A percentile compares a stretch with the other conserved stretches of the same genome.
phyloP scores from a whole-genome alignment of 2,888 invertebrate genomes.

The Sipunculus nudus region DNA sequence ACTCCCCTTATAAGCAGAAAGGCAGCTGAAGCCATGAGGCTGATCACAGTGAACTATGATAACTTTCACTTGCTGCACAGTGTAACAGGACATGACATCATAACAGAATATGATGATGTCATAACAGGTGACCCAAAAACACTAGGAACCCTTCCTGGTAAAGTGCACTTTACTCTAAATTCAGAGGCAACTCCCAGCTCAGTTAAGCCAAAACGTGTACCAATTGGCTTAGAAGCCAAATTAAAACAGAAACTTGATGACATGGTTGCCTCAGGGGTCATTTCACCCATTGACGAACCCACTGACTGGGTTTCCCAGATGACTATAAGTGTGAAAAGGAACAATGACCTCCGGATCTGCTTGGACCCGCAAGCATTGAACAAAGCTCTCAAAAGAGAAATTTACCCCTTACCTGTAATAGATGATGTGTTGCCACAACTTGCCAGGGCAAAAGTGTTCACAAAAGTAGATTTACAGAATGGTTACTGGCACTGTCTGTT shows the following conservation, averaged over 20 bases:
- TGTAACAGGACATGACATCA: too few relatives aligned
- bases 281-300: constrained; percentile 29
- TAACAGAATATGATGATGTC: constrained; percentile 11
- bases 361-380: constrained; percentile 40
- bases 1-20: constrained; percentile 10
- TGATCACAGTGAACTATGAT: constrained; percentile 16
- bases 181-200: constrained; percentile 7
- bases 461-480: constrained; percentile 29
- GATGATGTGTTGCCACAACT: constrained; percentile 36
- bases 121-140: constrained; percentile 5
- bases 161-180: constrained; percentile 1
- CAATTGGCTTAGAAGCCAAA: constrained; percentile 6
- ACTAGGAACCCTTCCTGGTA: constrained; percentile 3
- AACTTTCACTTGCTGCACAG: constrained; percentile 7
- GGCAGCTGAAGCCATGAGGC: constrained; percentile 14
- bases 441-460: constrained; percentile 25
- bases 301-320: constrained; percentile 37
- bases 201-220: constrained; percentile 5
- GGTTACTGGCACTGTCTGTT: constrained; percentile 36
- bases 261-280: constrained; percentile 16
- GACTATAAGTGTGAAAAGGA: constrained; percentile 30
- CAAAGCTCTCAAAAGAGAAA: constrained; percentile 26
- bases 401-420: constrained; percentile 34
- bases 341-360: constrained; percentile 34
- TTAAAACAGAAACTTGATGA: constrained; percentile 28